Evolutionary conservation across 2,888 invertebrate species (phyloP).

Genomic region (Timema cristinae): DNA sequence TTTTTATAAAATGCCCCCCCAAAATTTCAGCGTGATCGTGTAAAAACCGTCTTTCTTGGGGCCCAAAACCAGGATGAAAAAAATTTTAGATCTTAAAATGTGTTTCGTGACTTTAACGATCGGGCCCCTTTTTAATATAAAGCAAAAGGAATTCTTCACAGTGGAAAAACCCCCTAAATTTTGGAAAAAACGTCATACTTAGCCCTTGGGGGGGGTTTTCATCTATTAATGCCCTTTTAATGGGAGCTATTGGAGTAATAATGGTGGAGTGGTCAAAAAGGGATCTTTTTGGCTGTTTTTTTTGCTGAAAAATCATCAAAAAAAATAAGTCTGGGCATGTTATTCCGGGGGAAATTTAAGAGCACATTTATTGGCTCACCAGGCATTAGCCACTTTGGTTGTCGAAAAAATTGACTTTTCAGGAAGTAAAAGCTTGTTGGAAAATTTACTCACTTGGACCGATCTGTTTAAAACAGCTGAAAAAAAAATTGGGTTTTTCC

Average conservation of each 20-base stretch:
- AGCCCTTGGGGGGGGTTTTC: slow-evolving; percentile 30
- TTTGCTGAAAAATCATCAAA: slow-evolving; percentile 3
- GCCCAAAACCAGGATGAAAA: slow-evolving; percentile 32
- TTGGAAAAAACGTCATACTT: slow-evolving; percentile 29
- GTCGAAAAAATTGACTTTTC: no score
- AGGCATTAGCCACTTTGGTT: background rate
- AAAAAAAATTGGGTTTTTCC: background rate
- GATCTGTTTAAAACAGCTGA: background rate
- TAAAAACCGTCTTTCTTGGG: slow-evolving; percentile 30
- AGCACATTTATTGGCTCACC: slow-evolving; percentile 12
- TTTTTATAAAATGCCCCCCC: slow-evolving; percentile 30
- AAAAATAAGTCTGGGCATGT: slow-evolving; percentile 17
- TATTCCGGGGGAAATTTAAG: slow-evolving; percentile 13
- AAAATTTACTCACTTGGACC: background rate
- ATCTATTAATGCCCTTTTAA: slow-evolving; percentile 27
- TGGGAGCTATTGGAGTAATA: slow-evolving; percentile 24
- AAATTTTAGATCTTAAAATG: slow-evolving; percentile 30
- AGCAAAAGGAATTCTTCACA: slow-evolving; percentile 39
- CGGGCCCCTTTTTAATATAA: slow-evolving; percentile 39
- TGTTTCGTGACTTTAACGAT: slow-evolving; percentile 39
- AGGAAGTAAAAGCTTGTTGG: background rate
- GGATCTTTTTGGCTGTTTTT: slow-evolving; percentile 11
- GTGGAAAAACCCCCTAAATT: slow-evolving; percentile 28
- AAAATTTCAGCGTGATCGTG: slow-evolving; percentile 31
- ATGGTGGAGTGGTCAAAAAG: slow-evolving; percentile 22